A percentile compares a stretch with the other conserved stretches of the same genome.
Conservation (phyloP, 2,888 invertebrate species). For the Drosophila sordidula region DNA sequence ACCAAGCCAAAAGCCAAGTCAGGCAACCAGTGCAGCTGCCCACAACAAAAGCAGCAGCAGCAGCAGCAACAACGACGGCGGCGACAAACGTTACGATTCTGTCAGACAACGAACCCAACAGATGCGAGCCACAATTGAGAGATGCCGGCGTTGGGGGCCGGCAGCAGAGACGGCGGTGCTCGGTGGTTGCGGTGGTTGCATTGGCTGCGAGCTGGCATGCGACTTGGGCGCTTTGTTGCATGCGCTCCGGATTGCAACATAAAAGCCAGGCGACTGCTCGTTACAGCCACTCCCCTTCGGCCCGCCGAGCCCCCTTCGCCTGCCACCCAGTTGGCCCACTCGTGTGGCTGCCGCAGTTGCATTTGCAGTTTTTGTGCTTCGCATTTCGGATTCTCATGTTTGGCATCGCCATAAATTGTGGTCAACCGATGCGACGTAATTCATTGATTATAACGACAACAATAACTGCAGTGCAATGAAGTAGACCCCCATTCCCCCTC, state of each 20-base stretch:
- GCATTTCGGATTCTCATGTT: constrained; percentile 75
- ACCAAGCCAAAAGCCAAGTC: constrained; percentile 53
- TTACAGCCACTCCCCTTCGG: constrained; percentile 41
- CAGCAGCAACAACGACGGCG: constrained; percentile 37
- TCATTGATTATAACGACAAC: constrained; percentile 80
- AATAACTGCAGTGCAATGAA: constrained; percentile 67
- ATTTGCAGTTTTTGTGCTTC: constrained; percentile 66
- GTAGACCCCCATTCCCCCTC: constrained; percentile 1
- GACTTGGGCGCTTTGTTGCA: constrained; percentile 68
- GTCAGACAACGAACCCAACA: constrained; percentile 64
- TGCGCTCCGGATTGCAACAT: constrained; percentile 70
- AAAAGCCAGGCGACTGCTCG: constrained; percentile 60
- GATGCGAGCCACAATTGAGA: constrained; percentile 60
- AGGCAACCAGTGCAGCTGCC: constrained; percentile 63
- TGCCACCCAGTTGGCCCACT: constrained; percentile 12
- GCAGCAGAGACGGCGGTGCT: constrained; percentile 11
- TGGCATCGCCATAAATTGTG: constrained; percentile 77
- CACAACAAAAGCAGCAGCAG: constrained; percentile 37
- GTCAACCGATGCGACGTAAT: constrained; percentile 78
- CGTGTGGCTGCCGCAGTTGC: constrained; percentile 48
- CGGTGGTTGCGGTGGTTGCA: constrained; percentile 13
- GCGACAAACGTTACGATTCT: constrained; percentile 70
- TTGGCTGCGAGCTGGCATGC: constrained; percentile 50
- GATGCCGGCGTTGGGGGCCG: constrained; percentile 37
- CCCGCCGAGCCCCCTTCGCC: constrained; percentile 5